Evolutionary conservation across 2,888 invertebrate species (phyloP).

Genomic region (Meloe dianella): DNA sequence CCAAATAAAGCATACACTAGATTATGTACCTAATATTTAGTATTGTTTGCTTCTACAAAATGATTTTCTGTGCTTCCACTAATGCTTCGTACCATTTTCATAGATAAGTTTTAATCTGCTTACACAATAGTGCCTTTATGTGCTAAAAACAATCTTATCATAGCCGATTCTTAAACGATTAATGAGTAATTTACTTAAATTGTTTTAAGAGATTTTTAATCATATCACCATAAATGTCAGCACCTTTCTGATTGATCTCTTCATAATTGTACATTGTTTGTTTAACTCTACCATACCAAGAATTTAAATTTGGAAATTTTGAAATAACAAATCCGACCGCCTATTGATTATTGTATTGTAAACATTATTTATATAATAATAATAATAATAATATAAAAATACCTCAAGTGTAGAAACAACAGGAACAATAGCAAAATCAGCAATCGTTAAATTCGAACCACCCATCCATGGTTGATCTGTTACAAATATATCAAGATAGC

Average conservation of each 20-base stretch:
- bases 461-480: slow-evolving; percentile 69
- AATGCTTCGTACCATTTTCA: too few species aligned
- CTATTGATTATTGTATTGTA: slow-evolving; percentile 32
- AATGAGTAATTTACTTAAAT: too few species aligned
- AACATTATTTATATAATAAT: neutral
- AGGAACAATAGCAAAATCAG: slow-evolving; percentile 70
- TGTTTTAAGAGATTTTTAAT: slow-evolving; percentile 59
- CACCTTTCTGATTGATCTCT: slow-evolving; percentile 69
- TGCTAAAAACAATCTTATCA: too few species aligned
- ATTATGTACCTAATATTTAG: too few species aligned
- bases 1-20: too few species aligned
- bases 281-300: slow-evolving; percentile 73
- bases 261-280: slow-evolving; percentile 68
- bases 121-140: too few species aligned
- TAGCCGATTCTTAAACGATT: too few species aligned
- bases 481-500: slow-evolving; percentile 66
- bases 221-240: slow-evolving; percentile 63
- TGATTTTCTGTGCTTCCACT: too few species aligned
- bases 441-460: slow-evolving; percentile 72
- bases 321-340: slow-evolving; percentile 62
- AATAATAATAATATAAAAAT: slow-evolving; percentile 33
- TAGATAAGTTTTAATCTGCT: too few species aligned
- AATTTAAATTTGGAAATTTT: slow-evolving; percentile 64
- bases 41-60: too few species aligned
- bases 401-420: slow-evolving; percentile 68